These are phyloP conservation scores for Cyrtorhinus lividipennis DNA, from an alignment of 1,140 invertebrate species.

Conservation along the genomic window DNA sequence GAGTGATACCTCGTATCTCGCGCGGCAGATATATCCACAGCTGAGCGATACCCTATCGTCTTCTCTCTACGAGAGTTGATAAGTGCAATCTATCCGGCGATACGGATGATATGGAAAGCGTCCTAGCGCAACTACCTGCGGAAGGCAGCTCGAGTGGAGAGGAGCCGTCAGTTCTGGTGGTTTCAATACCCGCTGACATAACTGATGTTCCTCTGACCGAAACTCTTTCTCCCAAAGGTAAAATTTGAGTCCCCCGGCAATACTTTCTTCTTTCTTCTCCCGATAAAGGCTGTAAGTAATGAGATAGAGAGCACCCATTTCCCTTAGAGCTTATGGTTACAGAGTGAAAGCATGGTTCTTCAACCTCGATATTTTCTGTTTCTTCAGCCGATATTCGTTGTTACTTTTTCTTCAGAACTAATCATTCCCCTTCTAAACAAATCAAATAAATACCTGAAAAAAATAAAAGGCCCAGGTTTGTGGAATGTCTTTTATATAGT, in stretches of 20 bases:
- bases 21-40: neutral
- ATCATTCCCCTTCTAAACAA: too few relatives aligned
- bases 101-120: neutral
- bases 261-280: too few relatives aligned
- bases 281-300: too few relatives aligned
- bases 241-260: neutral
- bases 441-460: too few relatives aligned
- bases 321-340: too few relatives aligned
- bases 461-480: too few relatives aligned
- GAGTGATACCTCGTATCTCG: conserved; percentile 9
- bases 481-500: too few relatives aligned
- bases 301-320: too few relatives aligned
- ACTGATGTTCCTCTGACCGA: neutral
- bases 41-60: conserved; percentile 1
- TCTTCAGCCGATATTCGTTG: too few relatives aligned
- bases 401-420: too few relatives aligned
- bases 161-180: neutral
- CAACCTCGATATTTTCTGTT: too few relatives aligned
- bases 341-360: too few relatives aligned
- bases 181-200: neutral
- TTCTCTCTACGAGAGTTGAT: neutral
- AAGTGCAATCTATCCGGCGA: neutral
- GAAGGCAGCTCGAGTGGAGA: neutral
- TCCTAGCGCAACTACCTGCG: neutral
- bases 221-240: neutral